Conservation (phyloP, 2,888 invertebrate genomes). For the Tiliacea aurago region DNA sequence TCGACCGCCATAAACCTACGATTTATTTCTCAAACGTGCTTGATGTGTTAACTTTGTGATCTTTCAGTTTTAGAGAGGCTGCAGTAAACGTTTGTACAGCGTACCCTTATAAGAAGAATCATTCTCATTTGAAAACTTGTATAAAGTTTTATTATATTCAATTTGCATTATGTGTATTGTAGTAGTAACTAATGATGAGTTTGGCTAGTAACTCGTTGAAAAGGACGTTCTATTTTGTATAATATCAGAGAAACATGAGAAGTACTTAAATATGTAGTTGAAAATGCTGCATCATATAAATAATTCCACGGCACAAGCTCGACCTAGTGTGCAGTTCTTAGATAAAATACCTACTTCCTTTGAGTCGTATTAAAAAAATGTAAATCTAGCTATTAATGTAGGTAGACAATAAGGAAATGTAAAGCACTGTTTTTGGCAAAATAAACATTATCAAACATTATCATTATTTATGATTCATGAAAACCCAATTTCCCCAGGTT, state of each 20-base stretch:
- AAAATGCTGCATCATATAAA: background rate
- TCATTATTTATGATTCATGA: constrained; percentile 8
- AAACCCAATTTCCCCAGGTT: constrained; percentile 6
- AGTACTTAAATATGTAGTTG: background rate
- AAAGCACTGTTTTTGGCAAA: too few species aligned
- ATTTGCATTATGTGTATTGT: too few species aligned
- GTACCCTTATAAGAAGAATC: background rate
- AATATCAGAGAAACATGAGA: background rate
- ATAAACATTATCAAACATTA: too few species aligned
- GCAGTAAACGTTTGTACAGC: background rate
- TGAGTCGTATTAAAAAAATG: too few species aligned
- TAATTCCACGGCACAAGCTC: too few species aligned
- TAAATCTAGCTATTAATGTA: too few species aligned
- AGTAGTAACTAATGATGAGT: background rate
- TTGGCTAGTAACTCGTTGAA: background rate
- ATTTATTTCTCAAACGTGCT: constrained; percentile 24
- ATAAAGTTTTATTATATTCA: background rate
- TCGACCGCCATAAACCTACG: constrained; percentile 7
- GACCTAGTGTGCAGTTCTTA: too few species aligned
- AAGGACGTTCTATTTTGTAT: too few species aligned
- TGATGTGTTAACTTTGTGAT: constrained; percentile 5
- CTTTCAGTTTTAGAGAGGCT: background rate
- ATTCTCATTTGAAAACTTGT: background rate
- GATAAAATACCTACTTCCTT: too few species aligned
- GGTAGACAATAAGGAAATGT: too few species aligned